Percentiles rank a stretch among this genome's conserved stretches.
phyloP scores from a whole-genome alignment of 2,113 vertebrate genomes.

The Callopanchax toddi region DNA sequence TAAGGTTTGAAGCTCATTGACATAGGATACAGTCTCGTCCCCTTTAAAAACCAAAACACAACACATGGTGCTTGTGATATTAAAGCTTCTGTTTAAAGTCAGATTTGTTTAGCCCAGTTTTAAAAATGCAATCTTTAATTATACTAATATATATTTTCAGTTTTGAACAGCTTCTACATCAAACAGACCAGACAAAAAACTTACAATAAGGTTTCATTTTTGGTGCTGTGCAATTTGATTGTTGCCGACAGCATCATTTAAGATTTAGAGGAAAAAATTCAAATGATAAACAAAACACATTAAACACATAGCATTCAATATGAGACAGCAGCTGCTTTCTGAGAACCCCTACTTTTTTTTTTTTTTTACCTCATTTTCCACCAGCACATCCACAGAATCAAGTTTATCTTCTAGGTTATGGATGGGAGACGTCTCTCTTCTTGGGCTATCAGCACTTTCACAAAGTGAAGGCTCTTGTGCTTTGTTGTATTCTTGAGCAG shows the following conservation, averaged over 20 bases:
- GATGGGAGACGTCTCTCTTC: not conserved
- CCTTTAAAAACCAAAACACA: no score
- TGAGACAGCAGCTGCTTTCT: not conserved
- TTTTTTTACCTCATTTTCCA: constrained; percentile 41
- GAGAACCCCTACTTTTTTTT: not conserved
- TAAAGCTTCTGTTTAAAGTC: no score
- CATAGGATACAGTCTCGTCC: no score
- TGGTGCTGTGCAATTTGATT: not conserved
- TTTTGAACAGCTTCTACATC: not conserved
- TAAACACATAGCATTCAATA: not conserved
- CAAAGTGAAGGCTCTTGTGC: not conserved
- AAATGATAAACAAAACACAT: not conserved
- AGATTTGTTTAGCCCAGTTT: not conserved
- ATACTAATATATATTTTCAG: no score
- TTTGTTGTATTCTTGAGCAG: not conserved
- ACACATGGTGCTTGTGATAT: no score
- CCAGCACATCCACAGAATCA: not conserved
- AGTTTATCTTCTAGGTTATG: not conserved
- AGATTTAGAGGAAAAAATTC: not conserved
- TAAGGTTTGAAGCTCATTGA: no score
- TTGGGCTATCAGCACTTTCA: not conserved
- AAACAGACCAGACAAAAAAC: not conserved
- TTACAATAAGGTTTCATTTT: not conserved
- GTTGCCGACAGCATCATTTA: not conserved
- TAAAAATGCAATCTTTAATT: no score